phyloP scores from a whole-genome alignment of 2,797 vertebrate species.

The Leptodactylus fallax region DNA sequence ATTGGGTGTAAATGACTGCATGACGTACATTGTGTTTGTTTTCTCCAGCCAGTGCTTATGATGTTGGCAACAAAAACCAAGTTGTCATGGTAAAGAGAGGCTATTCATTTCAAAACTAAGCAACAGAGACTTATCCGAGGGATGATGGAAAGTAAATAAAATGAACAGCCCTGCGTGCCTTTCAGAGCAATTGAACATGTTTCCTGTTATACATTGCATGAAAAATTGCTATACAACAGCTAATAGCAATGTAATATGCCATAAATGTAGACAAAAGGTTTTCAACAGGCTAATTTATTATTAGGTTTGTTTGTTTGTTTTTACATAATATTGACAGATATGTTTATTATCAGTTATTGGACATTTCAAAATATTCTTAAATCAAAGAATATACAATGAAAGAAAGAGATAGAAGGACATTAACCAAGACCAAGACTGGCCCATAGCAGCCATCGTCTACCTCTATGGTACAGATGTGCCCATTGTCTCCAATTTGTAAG shows the following conservation, averaged over 20 bases:
- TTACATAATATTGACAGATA: too few relatives aligned
- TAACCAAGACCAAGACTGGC: too few relatives aligned
- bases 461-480: too few relatives aligned
- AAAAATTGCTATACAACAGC: slow-evolving; percentile 40
- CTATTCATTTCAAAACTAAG: slow-evolving; percentile 38
- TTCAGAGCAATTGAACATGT: slow-evolving; percentile 36
- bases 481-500: too few relatives aligned
- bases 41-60: neutral
- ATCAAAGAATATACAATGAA: too few relatives aligned
- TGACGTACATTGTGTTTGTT: slow-evolving; percentile 55
- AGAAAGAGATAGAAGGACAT: too few relatives aligned
- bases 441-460: too few relatives aligned
- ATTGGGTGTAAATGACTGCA: slow-evolving; percentile 1
- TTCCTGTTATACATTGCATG: slow-evolving; percentile 38
- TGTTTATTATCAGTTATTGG: too few relatives aligned
- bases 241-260: neutral
- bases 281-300: too few relatives aligned
- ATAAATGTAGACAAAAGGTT: neutral
- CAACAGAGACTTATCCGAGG: slow-evolving; percentile 36
- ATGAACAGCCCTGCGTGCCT: slow-evolving; percentile 18
- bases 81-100: slow-evolving; percentile 56
- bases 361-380: too few relatives aligned
- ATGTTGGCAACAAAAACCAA: slow-evolving; percentile 43
- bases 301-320: too few relatives aligned
- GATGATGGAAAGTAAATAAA: slow-evolving; percentile 58